Conservation (phyloP, 2,797 vertebrate species). For the Paratrypauchen microcephalus region DNA sequence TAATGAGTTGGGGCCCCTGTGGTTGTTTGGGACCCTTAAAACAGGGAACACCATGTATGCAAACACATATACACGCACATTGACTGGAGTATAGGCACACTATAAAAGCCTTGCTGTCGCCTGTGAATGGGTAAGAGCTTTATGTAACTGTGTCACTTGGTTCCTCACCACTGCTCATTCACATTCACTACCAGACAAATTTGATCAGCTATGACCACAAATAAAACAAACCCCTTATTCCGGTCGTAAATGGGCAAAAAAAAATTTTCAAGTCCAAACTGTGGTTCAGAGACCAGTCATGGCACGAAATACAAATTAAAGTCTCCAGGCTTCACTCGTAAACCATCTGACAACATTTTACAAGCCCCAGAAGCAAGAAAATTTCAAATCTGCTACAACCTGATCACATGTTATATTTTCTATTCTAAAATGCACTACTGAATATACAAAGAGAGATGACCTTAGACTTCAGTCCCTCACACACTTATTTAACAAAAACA, state of each 20-base stretch:
- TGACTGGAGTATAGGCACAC: conserved; percentile 23
- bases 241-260: conserved; percentile 5
- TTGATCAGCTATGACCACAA: conserved; percentile 31
- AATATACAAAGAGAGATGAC: not conserved
- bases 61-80: conserved; percentile 25
- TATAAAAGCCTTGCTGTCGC: conserved; percentile 56
- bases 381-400: not conserved
- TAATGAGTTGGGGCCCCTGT: conserved; percentile 6
- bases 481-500: not conserved
- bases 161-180: conserved; percentile 64
- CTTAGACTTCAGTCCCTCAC: not conserved
- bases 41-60: conserved; percentile 7
- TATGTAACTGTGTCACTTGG: conserved; percentile 65
- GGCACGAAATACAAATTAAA: not conserved
- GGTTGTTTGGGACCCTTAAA: conserved; percentile 4
- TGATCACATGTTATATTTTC: not conserved
- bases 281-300: not conserved
- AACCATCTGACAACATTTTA: not conserved
- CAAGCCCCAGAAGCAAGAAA: not conserved
- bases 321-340: not conserved
- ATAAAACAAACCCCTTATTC: conserved; percentile 31
- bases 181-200: conserved; percentile 51
- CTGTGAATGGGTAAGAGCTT: conserved; percentile 56
- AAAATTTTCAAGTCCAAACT: not conserved
- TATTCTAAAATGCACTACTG: not conserved